These are phyloP conservation scores for Archocentrus centrarchus DNA, from an alignment of 2,113 vertebrate species.

Conservation along the genomic window DNA sequence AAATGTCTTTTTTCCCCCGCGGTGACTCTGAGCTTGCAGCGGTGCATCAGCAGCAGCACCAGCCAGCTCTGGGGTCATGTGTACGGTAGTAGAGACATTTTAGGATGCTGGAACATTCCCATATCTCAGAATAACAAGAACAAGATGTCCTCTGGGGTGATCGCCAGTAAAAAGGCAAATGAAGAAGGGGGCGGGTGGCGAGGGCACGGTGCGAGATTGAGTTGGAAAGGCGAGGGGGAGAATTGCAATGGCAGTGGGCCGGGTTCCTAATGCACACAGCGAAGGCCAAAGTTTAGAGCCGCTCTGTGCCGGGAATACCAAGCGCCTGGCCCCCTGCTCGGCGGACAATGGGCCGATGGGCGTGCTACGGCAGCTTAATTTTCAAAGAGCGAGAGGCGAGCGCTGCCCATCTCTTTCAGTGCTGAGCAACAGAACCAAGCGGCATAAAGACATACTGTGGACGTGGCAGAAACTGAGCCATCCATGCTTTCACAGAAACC, in stretches of 20 bases:
- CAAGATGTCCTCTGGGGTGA: conserved; percentile 57
- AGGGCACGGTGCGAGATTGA: conserved; percentile 59
- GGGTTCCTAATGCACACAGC: conserved; percentile 75
- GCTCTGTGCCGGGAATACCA: conserved; percentile 83
- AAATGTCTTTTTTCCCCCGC: not conserved
- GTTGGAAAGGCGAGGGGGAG: conserved; percentile 73
- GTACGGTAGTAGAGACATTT: conserved; percentile 54
- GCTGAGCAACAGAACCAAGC: conserved; percentile 62
- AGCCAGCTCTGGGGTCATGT: conserved; percentile 10
- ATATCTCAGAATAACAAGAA: conserved; percentile 52
- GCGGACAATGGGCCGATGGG: conserved; percentile 75
- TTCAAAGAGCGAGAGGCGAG: conserved; percentile 70
- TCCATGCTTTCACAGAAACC: conserved; percentile 42
- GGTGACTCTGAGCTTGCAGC: not conserved
- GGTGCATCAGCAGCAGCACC: not conserved
- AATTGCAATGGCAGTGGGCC: conserved; percentile 73
- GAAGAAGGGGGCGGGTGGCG: conserved; percentile 29
- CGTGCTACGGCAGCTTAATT: conserved; percentile 75
- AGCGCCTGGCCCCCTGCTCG: conserved; percentile 59
- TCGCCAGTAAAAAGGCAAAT: conserved; percentile 33
- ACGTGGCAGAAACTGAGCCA: conserved; percentile 72
- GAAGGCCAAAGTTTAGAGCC: conserved; percentile 77
- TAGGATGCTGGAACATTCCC: conserved; percentile 30
- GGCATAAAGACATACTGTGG: conserved; percentile 75
- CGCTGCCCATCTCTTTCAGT: conserved; percentile 72